Evolutionary conservation across 2,888 invertebrate genomes (phyloP).

Genomic region (Gisinianus flammeolus): DNA sequence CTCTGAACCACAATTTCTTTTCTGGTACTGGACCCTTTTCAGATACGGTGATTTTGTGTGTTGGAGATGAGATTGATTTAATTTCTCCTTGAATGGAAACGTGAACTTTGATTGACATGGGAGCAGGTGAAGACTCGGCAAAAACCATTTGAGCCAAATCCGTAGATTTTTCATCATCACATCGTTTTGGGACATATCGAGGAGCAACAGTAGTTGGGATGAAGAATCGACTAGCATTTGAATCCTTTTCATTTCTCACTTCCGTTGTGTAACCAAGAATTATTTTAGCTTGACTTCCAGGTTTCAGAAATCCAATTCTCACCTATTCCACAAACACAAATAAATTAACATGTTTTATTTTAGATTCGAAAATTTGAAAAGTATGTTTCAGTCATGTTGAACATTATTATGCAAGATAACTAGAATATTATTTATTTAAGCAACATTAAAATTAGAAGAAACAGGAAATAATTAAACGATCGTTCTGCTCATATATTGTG

Average conservation of each 20-base stretch:
- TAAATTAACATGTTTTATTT: not conserved
- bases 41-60: slow-evolving; percentile 47
- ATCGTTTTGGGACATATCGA: slow-evolving; percentile 52
- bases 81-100: slow-evolving; percentile 53
- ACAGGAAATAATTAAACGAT: no score
- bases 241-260: slow-evolving; percentile 55
- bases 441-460: not conserved
- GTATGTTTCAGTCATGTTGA: no score
- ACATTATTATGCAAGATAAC: no score
- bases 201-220: slow-evolving; percentile 59
- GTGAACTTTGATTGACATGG: slow-evolving; percentile 51
- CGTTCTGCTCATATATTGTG: no score
- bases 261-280: slow-evolving; percentile 56
- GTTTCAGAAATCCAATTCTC: slow-evolving; percentile 54
- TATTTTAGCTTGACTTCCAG: slow-evolving; percentile 55
- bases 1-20: slow-evolving; percentile 48
- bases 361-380: slow-evolving; percentile 15
- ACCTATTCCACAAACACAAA: slow-evolving; percentile 26
- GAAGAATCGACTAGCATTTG: slow-evolving; percentile 54
- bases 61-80: slow-evolving; percentile 50
- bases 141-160: slow-evolving; percentile 52
- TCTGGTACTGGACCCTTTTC: slow-evolving; percentile 42
- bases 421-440: not conserved
- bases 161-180: slow-evolving; percentile 46
- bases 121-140: slow-evolving; percentile 49